Base-by-base conservation (phyloP, 2,888 invertebrate genomes). In the Eueremaeus valkanovi region DNA sequence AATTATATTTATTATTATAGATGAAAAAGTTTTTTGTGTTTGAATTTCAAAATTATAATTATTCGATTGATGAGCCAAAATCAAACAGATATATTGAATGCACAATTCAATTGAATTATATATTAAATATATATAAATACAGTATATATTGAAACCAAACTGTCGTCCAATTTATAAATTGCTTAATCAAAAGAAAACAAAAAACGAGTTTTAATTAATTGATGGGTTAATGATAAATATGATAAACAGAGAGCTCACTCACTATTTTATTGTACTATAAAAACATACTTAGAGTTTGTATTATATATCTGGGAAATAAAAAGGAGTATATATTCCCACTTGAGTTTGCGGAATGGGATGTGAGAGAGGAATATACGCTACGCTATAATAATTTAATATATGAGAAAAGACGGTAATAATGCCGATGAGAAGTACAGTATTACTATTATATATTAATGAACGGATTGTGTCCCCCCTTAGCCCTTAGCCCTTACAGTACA, bases 181-280 rank as follows among this genome's bases (percentile, higher is more conserved):
- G 63, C 63, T 66, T 58, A 66, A 66, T 66, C 63, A 66, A 66
- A 66, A 66, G 16, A n/a, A n/a, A n/a, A n/a, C n/a, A n/a, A n/a
- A n/a, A n/a, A n/a, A n/a, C n/a, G 24, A 18, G 27, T 36, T 70
- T 70, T 70, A 70, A n/a, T 27, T 70, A 70, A 70, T 70, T 70
- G 70, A 70, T 27, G 70, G 70, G 40, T 70, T 70, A 66, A 66
- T 66, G 63, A 66, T 36, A 36, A 36, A 66, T 66, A 70, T 70
- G 70, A 42, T 70, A 70, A 68, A 70, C 45, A 70, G 42, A 70
- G 42, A 70, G 70, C n/a, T n/a, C n/a, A 24, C 27, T 70, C 27
- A 70, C 70, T 70, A 70, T 70, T 70, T 70, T 70, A 70, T 70
- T 70, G 70, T 70, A 70, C 70, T 70, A 70, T 70, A 70, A 70